Base-by-base conservation (phyloP, 2,888 invertebrate genomes). In the Amiota mariae region DNA sequence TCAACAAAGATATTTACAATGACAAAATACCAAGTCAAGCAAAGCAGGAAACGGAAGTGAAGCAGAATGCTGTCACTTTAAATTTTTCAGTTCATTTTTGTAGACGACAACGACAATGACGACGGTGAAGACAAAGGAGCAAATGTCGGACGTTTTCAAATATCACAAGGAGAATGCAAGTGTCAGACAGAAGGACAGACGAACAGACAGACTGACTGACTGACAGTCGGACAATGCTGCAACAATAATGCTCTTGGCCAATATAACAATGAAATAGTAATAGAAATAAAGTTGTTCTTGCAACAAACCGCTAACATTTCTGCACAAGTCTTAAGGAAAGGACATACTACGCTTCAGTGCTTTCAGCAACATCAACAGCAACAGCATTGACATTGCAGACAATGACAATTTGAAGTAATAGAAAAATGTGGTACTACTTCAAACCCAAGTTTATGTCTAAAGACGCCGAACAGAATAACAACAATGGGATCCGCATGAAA, bases 11-110 rank as follows among this genome's bases (percentile, higher is more conserved):
- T 36, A 68, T 36, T 68, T 54, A 54, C 75, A 72, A 72, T 59
- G 71, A 78, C 79, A 78, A 78, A 80, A 80, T 80, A 36, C 36
- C 0, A 36, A 36, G 36, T 36, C 36, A 78, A 77, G 75, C 74
- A 71, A 79, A 78, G 63, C 84, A 78, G 84, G 84, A 82, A 81
- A 77, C 77, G 80, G 84, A 82, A 82, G 84, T 82, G 79, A 78
- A 78, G 79, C 76, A 82, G 84, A 84, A 81, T 77, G 79, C 82
- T 80, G 82, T 80, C 80, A 84, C 84, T 80, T 81, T 82, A 77
- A 77, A 82, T 82, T 81, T 78, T 81, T 78, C 72, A 20, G 15
- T 59, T 20, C 15, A 18, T 8, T 59, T 59, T 59, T 11, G 59
- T 20, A 15, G 8, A 51, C 54, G 59, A 59, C 59, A 20, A 59